Evolutionary conservation across 2,797 vertebrate genomes (phyloP), one percentile per base, ranked within the genome.

Genomic region (Emys orbicularis): DNA sequence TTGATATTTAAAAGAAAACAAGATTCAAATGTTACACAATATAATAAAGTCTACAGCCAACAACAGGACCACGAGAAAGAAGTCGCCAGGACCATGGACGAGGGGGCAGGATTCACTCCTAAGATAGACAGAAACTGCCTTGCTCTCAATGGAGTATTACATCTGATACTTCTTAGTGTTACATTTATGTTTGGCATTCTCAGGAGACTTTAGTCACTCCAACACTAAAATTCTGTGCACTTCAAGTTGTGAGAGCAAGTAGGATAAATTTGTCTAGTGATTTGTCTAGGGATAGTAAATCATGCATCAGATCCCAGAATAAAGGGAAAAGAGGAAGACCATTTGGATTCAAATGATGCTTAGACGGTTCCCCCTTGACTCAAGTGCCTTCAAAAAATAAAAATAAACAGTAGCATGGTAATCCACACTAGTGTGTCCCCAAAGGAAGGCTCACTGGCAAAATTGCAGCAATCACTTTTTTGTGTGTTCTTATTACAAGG

Each of bases 171-270:
- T 83, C 56, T 68, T 72, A 18, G 19, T 79, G 8, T 80, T 29
- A 83, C 13, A 59, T n/a, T 10, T 27, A 12, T 54, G 92, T 87
- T 47, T 74, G 47, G 29, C 25, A 53, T 56, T 68, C 44, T 54
- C 65, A 83, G 34, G 16, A 83, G 0, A 0, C 29, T n/a, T n/a
- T n/a, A n/a, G n/a, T n/a, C n/a, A n/a, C n/a, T 68, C 19, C 31
- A 7, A 77, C n/a, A 37, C 52, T 61, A 50, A 90, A 86, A 68
- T 1, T 1, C 16, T 27, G 34, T 21, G 44, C 7, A 16, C 25
- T 76, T 76, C 41, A 76, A 13, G 44, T 44, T 76, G 23, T 76
- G 44, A 29, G 44, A 47, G 4, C 74, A 91, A 4, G 11, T 23
- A 83, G 47, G 25, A 88, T 81, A 5, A 49, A 18, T 76, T 83